Evolutionary conservation across 2,113 vertebrate genomes (phyloP).

Genomic region (Lophura nycthemera): DNA sequence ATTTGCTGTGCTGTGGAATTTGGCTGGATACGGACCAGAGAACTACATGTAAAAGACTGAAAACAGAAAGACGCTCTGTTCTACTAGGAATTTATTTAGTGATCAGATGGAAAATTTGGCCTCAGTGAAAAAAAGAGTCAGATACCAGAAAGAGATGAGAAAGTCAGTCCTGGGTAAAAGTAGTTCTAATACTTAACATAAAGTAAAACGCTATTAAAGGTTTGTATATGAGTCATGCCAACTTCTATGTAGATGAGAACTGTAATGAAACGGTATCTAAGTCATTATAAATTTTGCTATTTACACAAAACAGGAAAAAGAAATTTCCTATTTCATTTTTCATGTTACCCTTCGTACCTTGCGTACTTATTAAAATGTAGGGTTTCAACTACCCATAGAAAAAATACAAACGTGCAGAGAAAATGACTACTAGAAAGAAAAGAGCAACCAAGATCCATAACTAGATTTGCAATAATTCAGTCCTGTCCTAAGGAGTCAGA

Average conservation of each 20-base stretch:
- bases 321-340: background rate
- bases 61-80: conserved; percentile 40
- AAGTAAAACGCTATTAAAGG: background rate
- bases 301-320: conserved; percentile 54
- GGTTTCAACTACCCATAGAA: conserved; percentile 53
- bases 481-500: background rate
- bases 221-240: conserved; percentile 12
- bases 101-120: conserved; percentile 4
- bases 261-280: conserved; percentile 6
- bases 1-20: background rate
- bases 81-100: conserved; percentile 39
- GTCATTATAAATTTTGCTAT: conserved; percentile 36
- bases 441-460: background rate
- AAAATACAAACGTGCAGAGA: conserved; percentile 52
- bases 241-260: conserved; percentile 29
- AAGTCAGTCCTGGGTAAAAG: conserved; percentile 5
- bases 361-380: conserved; percentile 26
- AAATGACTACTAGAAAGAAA: conserved; percentile 4
- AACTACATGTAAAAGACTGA: conserved; percentile 24
- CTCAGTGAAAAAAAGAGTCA: background rate
- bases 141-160: background rate
- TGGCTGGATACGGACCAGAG: background rate
- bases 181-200: conserved; percentile 19
- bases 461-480: background rate
- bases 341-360: background rate